Base-by-base conservation (phyloP, 2,797 vertebrate genomes). In the Anableps anableps region DNA sequence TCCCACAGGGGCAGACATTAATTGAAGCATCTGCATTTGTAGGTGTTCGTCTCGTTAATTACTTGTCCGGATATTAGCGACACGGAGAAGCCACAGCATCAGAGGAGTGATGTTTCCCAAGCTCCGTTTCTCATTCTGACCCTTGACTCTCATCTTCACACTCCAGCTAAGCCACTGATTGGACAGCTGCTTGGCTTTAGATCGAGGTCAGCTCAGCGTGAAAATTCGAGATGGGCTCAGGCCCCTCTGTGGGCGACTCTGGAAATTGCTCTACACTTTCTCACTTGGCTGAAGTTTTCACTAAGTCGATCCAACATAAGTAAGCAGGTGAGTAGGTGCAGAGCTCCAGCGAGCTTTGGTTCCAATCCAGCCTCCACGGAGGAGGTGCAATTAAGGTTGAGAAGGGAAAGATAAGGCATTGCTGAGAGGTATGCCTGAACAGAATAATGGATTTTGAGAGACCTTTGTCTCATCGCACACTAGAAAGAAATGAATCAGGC, bases 81-180 rank as follows among this genome's bases (percentile, higher is more conserved):
- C 87, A 84, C 31, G 3, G 83, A 81, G 85, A 85, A 41, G 83
- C 77, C 60, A 74, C 3, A 16, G 74, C 83, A 62, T 83, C 85
- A 78, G 86, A 82, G 79, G 79, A 86, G 80, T 75, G 83, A 80
- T 70, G 76, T 80, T 80, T 85, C 77, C 14, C 76, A 79, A 75
- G 80, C 60, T 71, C 83, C 80, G 76, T 88, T 89, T 88, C 89
- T 91, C 87, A 87, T 83, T 83, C 76, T 93, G 92, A 93, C 92
- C 92, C 87, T 72, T 90, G 93, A 92, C 92, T 89, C 81, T 86
- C 75, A 87, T 90, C 92, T 93, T 93, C 92, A 92, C 92, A 93
- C 93, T 94, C 89, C 85, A 92, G 91, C 89, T 91, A 90, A 89
- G 93, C 91, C 71, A 89, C 89, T 93, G 93, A 95, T 95, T 93